Evolutionary conservation across 2,113 vertebrate genomes (phyloP).

Genomic region (Poeciliopsis occidentalis): DNA sequence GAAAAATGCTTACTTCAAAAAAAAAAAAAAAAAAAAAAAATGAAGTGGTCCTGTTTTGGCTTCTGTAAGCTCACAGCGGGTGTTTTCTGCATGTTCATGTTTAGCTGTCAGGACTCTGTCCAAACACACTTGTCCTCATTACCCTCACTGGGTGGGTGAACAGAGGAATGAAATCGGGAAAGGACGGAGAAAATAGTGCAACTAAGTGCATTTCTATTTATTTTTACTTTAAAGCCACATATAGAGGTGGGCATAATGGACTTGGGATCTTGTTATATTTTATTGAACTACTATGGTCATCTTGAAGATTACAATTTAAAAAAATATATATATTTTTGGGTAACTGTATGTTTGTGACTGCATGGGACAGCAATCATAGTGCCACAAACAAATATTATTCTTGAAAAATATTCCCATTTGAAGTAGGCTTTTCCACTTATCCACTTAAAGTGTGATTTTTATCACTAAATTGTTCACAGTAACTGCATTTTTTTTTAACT

Average conservation of each 20-base stretch:
- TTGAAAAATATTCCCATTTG: too few relatives aligned
- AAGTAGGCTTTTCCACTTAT: too few relatives aligned
- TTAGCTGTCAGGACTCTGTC: slow-evolving; percentile 17
- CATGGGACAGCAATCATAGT: too few relatives aligned
- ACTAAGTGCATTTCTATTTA: slow-evolving; percentile 3
- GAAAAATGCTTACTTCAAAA: slow-evolving; percentile 59
- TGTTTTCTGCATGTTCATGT: slow-evolving; percentile 36
- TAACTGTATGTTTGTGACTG: slow-evolving; percentile 21
- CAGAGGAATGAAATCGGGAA: slow-evolving; percentile 23
- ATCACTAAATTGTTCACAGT: too few relatives aligned
- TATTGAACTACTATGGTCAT: background rate
- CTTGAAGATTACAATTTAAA: background rate
- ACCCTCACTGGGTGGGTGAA: slow-evolving; percentile 28
- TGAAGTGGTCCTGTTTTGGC: slow-evolving; percentile 53
- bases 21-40: too few relatives aligned
- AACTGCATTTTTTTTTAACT: too few relatives aligned
- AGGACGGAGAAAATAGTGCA: slow-evolving; percentile 11
- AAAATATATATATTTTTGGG: background rate
- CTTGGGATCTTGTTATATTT: too few relatives aligned
- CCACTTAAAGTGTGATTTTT: too few relatives aligned
- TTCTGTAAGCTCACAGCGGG: slow-evolving; percentile 38
- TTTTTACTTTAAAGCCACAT: too few relatives aligned
- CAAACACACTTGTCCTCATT: slow-evolving; percentile 29
- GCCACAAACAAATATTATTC: too few relatives aligned
- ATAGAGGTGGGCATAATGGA: too few relatives aligned